Evolutionary conservation across 2,113 vertebrate species (phyloP).

Genomic region (Chamaetylas fuelleborni): DNA sequence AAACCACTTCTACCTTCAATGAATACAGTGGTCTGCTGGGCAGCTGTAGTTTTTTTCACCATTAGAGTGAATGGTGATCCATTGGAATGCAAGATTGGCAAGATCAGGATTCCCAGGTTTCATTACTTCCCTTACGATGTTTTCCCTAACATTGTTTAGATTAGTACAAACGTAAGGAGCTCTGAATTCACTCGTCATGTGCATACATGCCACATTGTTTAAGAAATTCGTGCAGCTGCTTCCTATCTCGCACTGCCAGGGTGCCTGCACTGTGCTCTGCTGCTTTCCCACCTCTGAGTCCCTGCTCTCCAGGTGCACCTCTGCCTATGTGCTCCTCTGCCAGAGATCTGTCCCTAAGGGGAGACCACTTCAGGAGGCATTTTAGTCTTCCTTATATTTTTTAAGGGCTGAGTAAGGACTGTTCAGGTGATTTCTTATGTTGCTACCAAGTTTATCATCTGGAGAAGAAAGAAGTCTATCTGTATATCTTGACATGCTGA

Average conservation of each 20-base stretch:
- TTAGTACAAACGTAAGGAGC: not conserved
- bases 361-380: not conserved
- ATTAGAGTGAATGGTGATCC: not conserved
- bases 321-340: not conserved
- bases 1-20: not conserved
- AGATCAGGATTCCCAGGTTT: not conserved
- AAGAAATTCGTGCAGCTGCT: not conserved
- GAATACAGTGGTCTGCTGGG: not conserved
- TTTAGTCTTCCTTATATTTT: not conserved
- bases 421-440: not conserved
- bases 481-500: not conserved
- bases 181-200: not conserved
- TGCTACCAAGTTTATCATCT: not conserved
- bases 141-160: not conserved
- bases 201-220: not conserved
- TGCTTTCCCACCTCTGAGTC: not conserved
- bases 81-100: not conserved
- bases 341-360: not conserved
- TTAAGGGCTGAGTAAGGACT: not conserved
- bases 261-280: not conserved
- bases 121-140: not conserved
- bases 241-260: rapidly evolving
- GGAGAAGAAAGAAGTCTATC: not conserved
- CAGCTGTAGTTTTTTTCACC: not conserved
- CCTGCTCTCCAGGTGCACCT: not conserved